Evolutionary conservation across 92 coral and sea anemone species (phyloP), one percentile per base, ranked within the genome.

Genomic region (Parazoanthus darwini): DNA sequence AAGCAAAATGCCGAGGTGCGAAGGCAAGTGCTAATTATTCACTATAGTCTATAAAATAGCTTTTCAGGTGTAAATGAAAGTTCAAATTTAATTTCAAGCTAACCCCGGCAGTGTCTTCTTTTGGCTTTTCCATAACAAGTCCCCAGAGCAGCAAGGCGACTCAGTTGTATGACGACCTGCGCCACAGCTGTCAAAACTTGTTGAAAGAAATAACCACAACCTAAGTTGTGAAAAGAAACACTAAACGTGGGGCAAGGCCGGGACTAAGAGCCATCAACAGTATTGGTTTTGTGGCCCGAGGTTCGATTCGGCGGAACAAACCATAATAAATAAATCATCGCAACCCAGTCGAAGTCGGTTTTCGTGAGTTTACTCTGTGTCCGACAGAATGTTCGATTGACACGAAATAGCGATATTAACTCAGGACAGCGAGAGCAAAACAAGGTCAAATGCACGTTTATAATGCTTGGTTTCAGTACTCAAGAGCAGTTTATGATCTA

Each of bases 181-280:
- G 39, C 33, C 16, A 15, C 79, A 84, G 79, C 66, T 84, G 87
- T 48, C 23, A 25, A 8, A 26, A 46, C 26, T 59, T 15, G 79
- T 73, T 68, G 87, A 71, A 84, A 42, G 33, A n/a, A 46, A 25
- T 54, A 48, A 25, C 35, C 79, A 46, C 65, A 84, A 71, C 37
- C 68, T 29, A 80, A 80, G 37, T 59, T 58, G 68, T 80, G 87
- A 84, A 84, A 71, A 50, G 78, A 70, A 71, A 70, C 13, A 67
- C 67, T 68, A 43, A 70, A 83, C 87, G 29, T 16, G 14, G 29
- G 35, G 51, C 66, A 26, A 29, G 23, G 29, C 14, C 23, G 54
- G 15, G 58, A 42, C 87, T 25, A 46, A 54, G 72, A 84, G 79
- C 87, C 35, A 84, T 50, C 26, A 50, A 72, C 79, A 70, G 67